phyloP scores from a whole-genome alignment of 2,113 vertebrate species.

The Apteryx mantelli region DNA sequence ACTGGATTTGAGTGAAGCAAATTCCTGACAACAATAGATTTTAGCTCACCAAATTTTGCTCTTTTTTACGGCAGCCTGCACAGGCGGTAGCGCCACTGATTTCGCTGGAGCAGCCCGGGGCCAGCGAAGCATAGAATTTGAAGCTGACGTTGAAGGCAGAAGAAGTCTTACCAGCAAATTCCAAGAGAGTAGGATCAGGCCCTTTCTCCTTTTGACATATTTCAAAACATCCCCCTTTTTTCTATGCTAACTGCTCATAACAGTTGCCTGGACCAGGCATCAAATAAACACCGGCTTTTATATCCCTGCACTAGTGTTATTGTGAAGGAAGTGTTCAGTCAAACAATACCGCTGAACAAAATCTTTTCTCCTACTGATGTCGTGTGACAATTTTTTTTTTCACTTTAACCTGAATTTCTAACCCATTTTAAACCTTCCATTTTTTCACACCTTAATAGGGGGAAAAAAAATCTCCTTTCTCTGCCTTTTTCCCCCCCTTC shows the following conservation, averaged over 20 bases:
- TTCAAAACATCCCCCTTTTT: neutral
- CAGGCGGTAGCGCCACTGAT: fast-evolving
- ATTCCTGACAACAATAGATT: neutral
- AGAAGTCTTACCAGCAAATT: neutral
- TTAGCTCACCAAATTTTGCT: neutral
- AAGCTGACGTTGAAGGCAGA: fast-evolving
- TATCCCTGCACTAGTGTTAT: neutral
- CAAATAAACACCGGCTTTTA: neutral
- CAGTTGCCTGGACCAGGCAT: neutral
- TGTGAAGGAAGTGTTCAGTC: slow-evolving; percentile 29
- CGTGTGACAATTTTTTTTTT: neutral
- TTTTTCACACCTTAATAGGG: slow-evolving; percentile 38
- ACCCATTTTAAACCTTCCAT: slow-evolving; percentile 64
- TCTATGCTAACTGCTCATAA: neutral
- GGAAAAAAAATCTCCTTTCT: neutral
- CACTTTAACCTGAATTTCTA: slow-evolving; percentile 61
- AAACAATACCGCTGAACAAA: neutral
- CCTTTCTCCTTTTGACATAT: neutral
- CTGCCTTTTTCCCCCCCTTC: slow-evolving; percentile 15
- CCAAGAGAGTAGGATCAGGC: neutral
- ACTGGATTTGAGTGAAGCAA: neutral
- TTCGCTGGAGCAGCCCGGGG: fast-evolving
- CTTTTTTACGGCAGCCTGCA: fast-evolving
- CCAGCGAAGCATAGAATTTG: neutral
- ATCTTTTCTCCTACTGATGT: slow-evolving; percentile 4